These are phyloP conservation scores for Platynereis dumerilii DNA, from an alignment of 2,888 invertebrate species.

Conservation along the genomic window DNA sequence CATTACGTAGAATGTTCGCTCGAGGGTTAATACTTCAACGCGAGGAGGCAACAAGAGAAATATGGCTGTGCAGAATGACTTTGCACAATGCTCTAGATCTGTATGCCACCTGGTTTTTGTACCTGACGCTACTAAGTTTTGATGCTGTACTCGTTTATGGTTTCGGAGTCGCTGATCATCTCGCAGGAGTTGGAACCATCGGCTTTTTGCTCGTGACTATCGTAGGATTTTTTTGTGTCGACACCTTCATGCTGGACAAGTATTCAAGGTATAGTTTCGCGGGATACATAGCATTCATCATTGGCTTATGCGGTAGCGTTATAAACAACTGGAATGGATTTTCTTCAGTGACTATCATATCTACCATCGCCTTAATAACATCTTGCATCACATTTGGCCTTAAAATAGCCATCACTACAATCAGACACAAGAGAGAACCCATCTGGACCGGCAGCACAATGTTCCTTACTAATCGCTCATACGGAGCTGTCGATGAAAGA, in stretches of 20 bases:
- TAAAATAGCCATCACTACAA: slow-evolving; percentile 6
- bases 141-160: slow-evolving; percentile 43
- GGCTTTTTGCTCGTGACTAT: slow-evolving; percentile 41
- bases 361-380: slow-evolving; percentile 23
- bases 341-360: slow-evolving; percentile 44
- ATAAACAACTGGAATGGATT: slow-evolving; percentile 42
- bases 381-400: slow-evolving; percentile 5
- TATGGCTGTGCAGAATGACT: slow-evolving; percentile 49
- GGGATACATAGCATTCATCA: slow-evolving; percentile 49
- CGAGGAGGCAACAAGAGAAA: slow-evolving; percentile 36
- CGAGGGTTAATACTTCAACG: slow-evolving; percentile 13
- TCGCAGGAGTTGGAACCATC: slow-evolving; percentile 42
- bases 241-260: slow-evolving; percentile 44
- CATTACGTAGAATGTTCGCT: slow-evolving; percentile 37
- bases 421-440: neutral
- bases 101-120: slow-evolving; percentile 50
- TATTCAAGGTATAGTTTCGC: slow-evolving; percentile 52
- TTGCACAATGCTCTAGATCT: slow-evolving; percentile 52
- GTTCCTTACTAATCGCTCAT: neutral
- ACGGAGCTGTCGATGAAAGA: too few relatives aligned
- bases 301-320: slow-evolving; percentile 47
- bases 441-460: slow-evolving; percentile 6
- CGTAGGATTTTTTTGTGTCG: slow-evolving; percentile 41
- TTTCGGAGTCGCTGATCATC: slow-evolving; percentile 31
- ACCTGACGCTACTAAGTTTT: slow-evolving; percentile 48